Evolutionary conservation across 1,140 invertebrate genomes (phyloP), one percentile per base, ranked within the genome.

Genomic region (Lordiphosa clarofinis): DNA sequence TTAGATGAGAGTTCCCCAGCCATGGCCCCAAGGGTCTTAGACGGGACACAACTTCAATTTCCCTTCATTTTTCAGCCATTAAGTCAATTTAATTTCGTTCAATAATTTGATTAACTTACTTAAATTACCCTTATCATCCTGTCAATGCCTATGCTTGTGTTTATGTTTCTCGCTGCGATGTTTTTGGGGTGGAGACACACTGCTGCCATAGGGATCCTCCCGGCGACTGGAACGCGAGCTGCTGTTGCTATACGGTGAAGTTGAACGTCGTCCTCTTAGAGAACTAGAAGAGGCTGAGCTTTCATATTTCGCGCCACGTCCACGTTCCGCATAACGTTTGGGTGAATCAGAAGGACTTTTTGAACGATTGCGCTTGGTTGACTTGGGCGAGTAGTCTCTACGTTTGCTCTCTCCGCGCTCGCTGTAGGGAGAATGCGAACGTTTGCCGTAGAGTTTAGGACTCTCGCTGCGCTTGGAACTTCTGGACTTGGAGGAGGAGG

Each of bases 261-360:
- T 42, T 1, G 69, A 33, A 4, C 48, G 61, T 0, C 70, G 52
- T 4, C 68, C 64, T 3, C 61, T 47, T 0, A 38, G 42, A 1
- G 60, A 58, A 28, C 46, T 43, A n/a, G 68, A 28, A 1, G 62
- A 31, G 28, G 28, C 46, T 5, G 69, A 66, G 50, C 62, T 75
- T n/a, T 54, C 59, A 36, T 82, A 72, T 11, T 68, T 75, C 0
- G 78, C 69, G 11, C 67, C 70, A 28, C 49, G 82, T 6, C 67
- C 13, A 3, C 86, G 64, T 8, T 87, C 86, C 1, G 44, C 9
- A 39, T 84, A 72, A 1, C 79, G 63, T 47, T 71, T 87, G 0
- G 84, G 87, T 1, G 87, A 88, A 1, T 78, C 76, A 1, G 87
- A 86, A 4, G 55, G 52, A n/a, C 79, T 86, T 6, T 72, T 63